These are phyloP conservation scores for Epinephelus cyanopodus DNA, from an alignment of 2,113 vertebrate species.

Conservation along the genomic window DNA sequence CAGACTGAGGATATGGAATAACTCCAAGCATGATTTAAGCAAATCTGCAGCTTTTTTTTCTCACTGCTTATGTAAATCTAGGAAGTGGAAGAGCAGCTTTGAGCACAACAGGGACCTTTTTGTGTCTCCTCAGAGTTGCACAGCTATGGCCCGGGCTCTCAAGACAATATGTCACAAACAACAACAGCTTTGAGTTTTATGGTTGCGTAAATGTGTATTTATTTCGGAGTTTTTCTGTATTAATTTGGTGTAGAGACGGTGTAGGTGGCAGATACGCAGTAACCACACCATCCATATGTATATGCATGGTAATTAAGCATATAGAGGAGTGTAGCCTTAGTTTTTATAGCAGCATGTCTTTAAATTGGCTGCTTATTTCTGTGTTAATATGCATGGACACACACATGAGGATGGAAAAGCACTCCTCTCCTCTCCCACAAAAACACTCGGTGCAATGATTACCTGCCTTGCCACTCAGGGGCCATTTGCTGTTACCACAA, in stretches of 20 bases:
- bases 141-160: neutral
- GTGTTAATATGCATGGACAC: constrained; percentile 57
- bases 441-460: constrained; percentile 75
- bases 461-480: constrained; percentile 79
- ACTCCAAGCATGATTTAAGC: constrained; percentile 52
- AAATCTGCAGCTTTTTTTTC: constrained; percentile 42
- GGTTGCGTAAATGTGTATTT: neutral
- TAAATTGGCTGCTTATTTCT: constrained; percentile 48
- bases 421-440: constrained; percentile 65
- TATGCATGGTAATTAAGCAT: constrained; percentile 21
- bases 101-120: constrained; percentile 21
- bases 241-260: constrained; percentile 18
- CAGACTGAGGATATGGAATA: constrained; percentile 41
- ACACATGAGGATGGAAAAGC: constrained; percentile 56
- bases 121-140: constrained; percentile 2
- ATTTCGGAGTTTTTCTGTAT: neutral
- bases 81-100: constrained; percentile 31
- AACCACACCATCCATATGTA: neutral
- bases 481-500: constrained; percentile 79
- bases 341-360: constrained; percentile 41
- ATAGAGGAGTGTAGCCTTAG: constrained; percentile 7
- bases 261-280: constrained; percentile 9
- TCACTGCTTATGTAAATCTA: constrained; percentile 50
- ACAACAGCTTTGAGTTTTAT: constrained; percentile 19
- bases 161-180: constrained; percentile 1